Evolutionary conservation across 2,888 invertebrate genomes (phyloP), one percentile per base, ranked within the genome.

Genomic region (Hypercompe scribonia): DNA sequence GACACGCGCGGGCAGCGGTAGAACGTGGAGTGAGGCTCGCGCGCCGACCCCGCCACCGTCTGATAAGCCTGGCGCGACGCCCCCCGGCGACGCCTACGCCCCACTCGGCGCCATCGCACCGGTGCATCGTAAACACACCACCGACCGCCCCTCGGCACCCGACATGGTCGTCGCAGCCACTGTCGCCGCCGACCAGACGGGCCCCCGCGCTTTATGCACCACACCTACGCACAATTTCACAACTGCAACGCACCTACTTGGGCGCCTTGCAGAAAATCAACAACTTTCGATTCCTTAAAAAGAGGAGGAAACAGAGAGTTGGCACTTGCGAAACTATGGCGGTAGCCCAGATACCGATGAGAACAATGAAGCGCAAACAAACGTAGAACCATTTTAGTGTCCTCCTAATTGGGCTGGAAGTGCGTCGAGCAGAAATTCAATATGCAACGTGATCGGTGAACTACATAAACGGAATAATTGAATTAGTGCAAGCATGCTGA

Each of bases 21-120:
- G 89, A 91, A 87, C 90, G 91, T 90, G 91, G 94, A 95, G 94
- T 95, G 95, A 94, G 95, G 94, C 93, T 95, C 93, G 94, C 94
- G 91, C 94, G 94, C 91, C 93, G 89, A 92, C 95, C 94, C 95
- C 94, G 94, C 95, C 93, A 92, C 93, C 92, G 95, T 91, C 94
- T 95, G 95, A 95, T 95, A 95, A 95, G 95, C 92, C 95, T 93
- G 95, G 93, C 94, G 95, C 94, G 95, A 94, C 95, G 95, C 95
- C 95, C 95, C 95, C 94, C 93, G 95, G 93, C 93, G 94, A 93
- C 94, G 95, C 95, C 95, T 94, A 94, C 94, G 95, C 94, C 95
- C 94, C 94, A 92, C 94, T 91, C 92, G 93, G 90, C 92, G 92
- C 91, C 93, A 89, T 80, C 88, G 88, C 90, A 86, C 86, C 91